Evolutionary conservation across 2,113 vertebrate genomes (phyloP), one percentile per base, ranked within the genome.

Genomic region (Centropristis striata): DNA sequence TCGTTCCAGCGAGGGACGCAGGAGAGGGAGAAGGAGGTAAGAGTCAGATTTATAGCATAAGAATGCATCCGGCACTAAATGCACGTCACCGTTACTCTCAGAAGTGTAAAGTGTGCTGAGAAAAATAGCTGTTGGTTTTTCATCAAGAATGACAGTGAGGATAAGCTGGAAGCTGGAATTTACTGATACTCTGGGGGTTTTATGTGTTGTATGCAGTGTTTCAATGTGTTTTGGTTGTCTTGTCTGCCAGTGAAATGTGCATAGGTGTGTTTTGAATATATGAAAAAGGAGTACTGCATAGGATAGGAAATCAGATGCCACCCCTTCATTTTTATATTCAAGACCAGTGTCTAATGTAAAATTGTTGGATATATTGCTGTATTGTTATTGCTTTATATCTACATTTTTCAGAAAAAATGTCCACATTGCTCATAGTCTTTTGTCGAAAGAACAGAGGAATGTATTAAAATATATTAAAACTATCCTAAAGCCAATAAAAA

Each of bases 11-110:
- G 69, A 88, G 82, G 83, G 90, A 90, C 71, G 67, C 85, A 75
- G 76, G 81, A 87, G 75, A 85, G 80, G 75, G 53, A 85, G 75
- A 86, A 47, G 49, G 63, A 92, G 93, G 93, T 93, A 92, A 92
- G 93, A 85, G 85, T 86, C 69, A 69, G 65, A 92, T 90, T 91
- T 90, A 85, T 75, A 65, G 58, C 80, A 49, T 41, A 39, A 73
- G 75, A 81, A 78, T 60, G 55, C 49, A 27, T 66, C 75, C 18
- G n/a, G 71, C 44, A 53, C 20, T 54, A 53, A 86, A 75, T 74
- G 65, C 41, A 58, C 18, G 49, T 47, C 76, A 57, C 42, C 7
- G 47, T 68, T 67, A 76, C 71, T 90, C 76, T 75, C 18, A 63
- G 47, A 67, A 78, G 50, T 80, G 65, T 41, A 9, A 64, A 55